Base-by-base conservation (phyloP, 2,113 vertebrate species). In the Stomatorhinus ivindoensis region DNA sequence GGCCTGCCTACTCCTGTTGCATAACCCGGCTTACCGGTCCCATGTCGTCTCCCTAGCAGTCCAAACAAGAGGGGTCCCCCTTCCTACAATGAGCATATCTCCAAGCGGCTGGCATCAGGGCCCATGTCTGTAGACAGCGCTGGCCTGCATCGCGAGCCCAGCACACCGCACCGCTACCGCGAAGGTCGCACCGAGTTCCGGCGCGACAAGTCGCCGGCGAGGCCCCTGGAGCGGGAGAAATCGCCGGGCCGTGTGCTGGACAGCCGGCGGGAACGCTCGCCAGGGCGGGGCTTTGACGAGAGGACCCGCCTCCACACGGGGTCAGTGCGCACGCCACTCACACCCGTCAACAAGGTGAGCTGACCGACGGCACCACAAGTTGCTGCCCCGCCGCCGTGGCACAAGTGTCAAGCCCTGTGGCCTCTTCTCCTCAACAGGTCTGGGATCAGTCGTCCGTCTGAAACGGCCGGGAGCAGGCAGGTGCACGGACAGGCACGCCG, bases 1-100 rank as follows among this genome's bases (percentile, higher is more conserved):
- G 55, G 24, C 7, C 7, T 65, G 9, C 24, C 8, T 27, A 65
- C 58, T 5, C 21, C 21, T 51, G 13, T 13, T 51, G 50, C 50
- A 51, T 53, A 53, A 7, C 10, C 35, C 42, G 1, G 76, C 39
- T 82, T 44, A 84, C 42, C 47, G 82, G 44, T 21, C 82, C 44
- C 42, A 46, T 48, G 10, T 27, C 11, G n/a, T 31, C 27, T 90
- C 92, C 89, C 87, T 95, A 97, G 96, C 48, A 99, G 98, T 93
- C 98, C 98, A 48, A 99, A 97, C 93, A 99, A 99, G 95, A 96
- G 98, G n/a, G 97, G 98, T 1, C 98, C 98, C 0, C 98, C 98
- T 35, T 98, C 98, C 0, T 99, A 99, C 95, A 98, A 97, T 0
- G 98, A 99, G 96, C 98, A 99, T 96, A 99, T 99, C 94, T 95